Evolutionary conservation across 2,797 vertebrate genomes (phyloP).

Genomic region (Staurois parvus): DNA sequence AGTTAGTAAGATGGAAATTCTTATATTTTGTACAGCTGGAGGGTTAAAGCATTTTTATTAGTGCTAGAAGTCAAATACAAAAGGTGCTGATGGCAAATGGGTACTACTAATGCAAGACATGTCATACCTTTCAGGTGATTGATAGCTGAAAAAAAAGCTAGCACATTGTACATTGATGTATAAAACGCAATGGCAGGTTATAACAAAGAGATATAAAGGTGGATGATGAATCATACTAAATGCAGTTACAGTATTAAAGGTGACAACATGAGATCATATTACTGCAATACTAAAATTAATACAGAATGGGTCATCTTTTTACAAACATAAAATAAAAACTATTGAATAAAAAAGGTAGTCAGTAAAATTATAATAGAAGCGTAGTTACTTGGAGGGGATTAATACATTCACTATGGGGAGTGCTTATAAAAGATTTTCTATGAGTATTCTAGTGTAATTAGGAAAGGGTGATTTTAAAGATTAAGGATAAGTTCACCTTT

Average conservation of each 20-base stretch:
- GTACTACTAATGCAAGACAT: slow-evolving; percentile 47
- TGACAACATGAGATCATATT: slow-evolving; percentile 1
- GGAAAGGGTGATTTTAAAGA: no score
- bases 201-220: slow-evolving; percentile 23
- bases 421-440: no score
- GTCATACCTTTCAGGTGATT: slow-evolving; percentile 34
- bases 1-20: background rate
- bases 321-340: no score
- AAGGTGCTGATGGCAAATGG: slow-evolving; percentile 48
- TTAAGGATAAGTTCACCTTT: no score
- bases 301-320: background rate
- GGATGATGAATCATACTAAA: slow-evolving; percentile 17
- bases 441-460: no score
- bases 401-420: no score
- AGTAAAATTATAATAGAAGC: no score
- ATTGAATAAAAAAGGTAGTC: no score
- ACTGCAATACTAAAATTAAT: slow-evolving; percentile 1
- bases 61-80: slow-evolving; percentile 48
- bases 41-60: slow-evolving; percentile 21
- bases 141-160: slow-evolving; percentile 8
- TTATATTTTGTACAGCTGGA: slow-evolving; percentile 25
- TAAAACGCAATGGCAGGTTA: slow-evolving; percentile 27
- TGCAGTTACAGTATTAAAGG: background rate
- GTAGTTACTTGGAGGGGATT: no score
- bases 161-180: background rate